Base-by-base conservation (phyloP, 2,113 vertebrate genomes). In the Charina bottae region DNA sequence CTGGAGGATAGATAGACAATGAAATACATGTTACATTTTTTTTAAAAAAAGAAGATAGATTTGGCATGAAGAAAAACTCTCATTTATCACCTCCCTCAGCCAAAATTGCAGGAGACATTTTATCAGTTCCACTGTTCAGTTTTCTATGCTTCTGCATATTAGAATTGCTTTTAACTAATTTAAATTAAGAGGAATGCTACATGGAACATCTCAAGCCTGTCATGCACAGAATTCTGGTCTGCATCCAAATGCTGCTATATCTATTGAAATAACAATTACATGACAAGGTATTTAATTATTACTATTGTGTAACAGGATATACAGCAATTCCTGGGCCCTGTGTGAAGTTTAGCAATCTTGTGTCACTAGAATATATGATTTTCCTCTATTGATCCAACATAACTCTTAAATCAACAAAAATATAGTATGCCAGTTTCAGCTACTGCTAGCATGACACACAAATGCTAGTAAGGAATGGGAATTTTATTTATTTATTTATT, bases 361-460 rank as follows among this genome's bases (percentile, higher is more conserved):
- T 83, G 7, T 92, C 89, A 58, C 23, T 91, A 92, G 89, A 55
- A 5, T 91, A 60, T 68, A 72, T 86, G 91, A 86, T 56, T 28
- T 89, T 62, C 6, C 10, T 1, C 6, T 78, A 23, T 46, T 72
- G 83, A 93, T 23, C n/a, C n/a, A 84, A 85, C 42, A 54, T 60
- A 88, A 87, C 59, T 83, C 68, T 62, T n/a, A 90, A 87, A 55
- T 87, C 56, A 90, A 62, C 62, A 87, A 93, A 90, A 90, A n/a
- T 46, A 42, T 72, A 88, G 56, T 72, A 84, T 78, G 56, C 56
- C 46, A 78, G 13, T 55, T 83, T 19, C 33, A 64, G 33, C 46
- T 87, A 88, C n/a, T 84, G 85, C 72, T 85, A 93, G 56, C 68
- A 55, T 11, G 24, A 83, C 19, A 86, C 60, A 58, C 55, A 91